Evolutionary conservation across 1,140 invertebrate species (phyloP), one percentile per base, ranked within the genome.

Genomic region (Micrasema longulum): DNA sequence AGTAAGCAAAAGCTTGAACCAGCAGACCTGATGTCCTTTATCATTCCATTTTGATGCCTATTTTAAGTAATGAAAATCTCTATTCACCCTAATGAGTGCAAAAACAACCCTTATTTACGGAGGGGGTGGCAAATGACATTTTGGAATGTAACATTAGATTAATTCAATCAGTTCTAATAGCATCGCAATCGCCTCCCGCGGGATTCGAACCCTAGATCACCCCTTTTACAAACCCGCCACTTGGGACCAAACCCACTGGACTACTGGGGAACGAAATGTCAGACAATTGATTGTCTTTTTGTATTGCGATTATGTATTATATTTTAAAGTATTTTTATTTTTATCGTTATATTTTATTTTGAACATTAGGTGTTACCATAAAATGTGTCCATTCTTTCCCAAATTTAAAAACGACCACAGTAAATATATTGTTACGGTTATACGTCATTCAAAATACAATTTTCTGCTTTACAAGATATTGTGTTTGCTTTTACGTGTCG

Each of bases 131-230:
- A 20, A 57, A 53, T 68, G 71, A 60, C 71, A 72, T 72, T 72
- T 67, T 50, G 47, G 47, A 26, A 36, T 43, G 71, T 72, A 72
- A 69, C 71, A 60, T 73, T 67, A 73, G 71, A 64, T 64, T 73
- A 69, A 73, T 73, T 73, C 71, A 73, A 73, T 73, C 71, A 73
- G 60, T 55, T 64, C 64, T 69, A 73, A 73, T 73, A 66, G 55
- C 55, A 38, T 38, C 55, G 55, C 31, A 31, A 60, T 60, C 63
- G 71, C 50, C 48, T 67, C 71, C 71, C 66, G 10, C 14, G 71
- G 66, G 71, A 73, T 14, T 63, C 45, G 71, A 73, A 73, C 57
- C 31, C 41, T 31, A 20, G 66, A 38, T 69, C 71, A 69, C 66
- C 71, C 65, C 65, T 60, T 73, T 55, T 64, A 48, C 65, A 45